Evolutionary conservation across 1,140 invertebrate species (phyloP), one percentile per base, ranked within the genome.

Genomic region (Drosophila malerkotliana): DNA sequence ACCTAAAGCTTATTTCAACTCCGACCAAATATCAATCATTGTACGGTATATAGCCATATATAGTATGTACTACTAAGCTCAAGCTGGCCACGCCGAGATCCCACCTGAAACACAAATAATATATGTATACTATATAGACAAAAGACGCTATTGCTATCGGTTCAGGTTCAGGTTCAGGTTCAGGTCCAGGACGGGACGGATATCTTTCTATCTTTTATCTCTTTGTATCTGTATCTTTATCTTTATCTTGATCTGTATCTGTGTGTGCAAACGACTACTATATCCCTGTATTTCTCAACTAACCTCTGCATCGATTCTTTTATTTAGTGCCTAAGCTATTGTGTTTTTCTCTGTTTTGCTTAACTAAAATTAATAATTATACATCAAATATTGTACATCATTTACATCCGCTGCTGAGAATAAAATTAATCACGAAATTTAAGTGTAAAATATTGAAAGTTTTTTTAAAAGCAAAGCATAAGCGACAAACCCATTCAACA

Each of bases 41-140:
- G 48, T 66, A 67, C 24, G 51, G 45, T 75, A 66, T 64, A 66
- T 72, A 73, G 76, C 21, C 21, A 80, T 64, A 66, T 53, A 18
- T 18, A 18, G 18, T 18, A 66, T 72, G 73, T 84, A 80, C 80
- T 84, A 80, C 80, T 74, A 74, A 85, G 83, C 82, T 85, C 82
- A 81, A 85, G 82, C 82, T 87, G 82, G 82, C 82, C 78, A 85
- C 74, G 82, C 82, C 82, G 72, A 80, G 81, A 82, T 75, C 82
- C 82, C 82, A 85, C 82, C 82, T 87, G 85, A 77, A 53, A 63
- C 63, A 64, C 63, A 81, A 44, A 15, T 14, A 75, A 81, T 71
- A 69, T 54, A 21, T 15, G 0, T 3, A 44, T 64, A 79, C 48
- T 71, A 61, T 53, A 69, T 58, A 52, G 62, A 62, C 39, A 82